phyloP scores from a whole-genome alignment of 1,140 invertebrate genomes.

The Metopolophium dirhodum region DNA sequence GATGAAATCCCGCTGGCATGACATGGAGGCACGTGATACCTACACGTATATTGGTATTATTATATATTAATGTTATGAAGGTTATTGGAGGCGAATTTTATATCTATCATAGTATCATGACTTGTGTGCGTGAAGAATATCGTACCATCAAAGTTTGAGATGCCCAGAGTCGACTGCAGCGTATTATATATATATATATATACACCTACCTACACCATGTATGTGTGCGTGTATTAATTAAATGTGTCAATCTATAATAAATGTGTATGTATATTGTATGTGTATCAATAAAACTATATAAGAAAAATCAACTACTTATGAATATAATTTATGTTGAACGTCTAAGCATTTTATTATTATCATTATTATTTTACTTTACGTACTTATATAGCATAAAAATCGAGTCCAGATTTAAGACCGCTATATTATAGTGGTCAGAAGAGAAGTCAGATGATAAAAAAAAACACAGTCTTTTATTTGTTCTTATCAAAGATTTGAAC shows the following conservation, averaged over 20 bases:
- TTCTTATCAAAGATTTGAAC: too few species aligned
- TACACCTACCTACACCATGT: not conserved
- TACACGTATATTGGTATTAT: not conserved
- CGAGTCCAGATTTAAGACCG: too few species aligned
- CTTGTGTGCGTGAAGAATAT: not conserved
- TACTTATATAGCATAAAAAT: too few species aligned
- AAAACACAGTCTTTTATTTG: too few species aligned
- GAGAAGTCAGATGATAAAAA: too few species aligned
- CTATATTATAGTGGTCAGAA: too few species aligned
- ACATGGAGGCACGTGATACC: not conserved
- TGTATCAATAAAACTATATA: slow-evolving; percentile 11
- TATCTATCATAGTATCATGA: not conserved
- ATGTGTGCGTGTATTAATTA: slow-evolving; percentile 5
- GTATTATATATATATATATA: not conserved
- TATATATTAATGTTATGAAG: not conserved
- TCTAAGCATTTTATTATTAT: not conserved
- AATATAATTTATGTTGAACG: not conserved
- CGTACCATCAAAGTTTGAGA: not conserved
- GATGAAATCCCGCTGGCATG: not conserved
- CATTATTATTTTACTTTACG: not conserved
- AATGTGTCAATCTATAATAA: not conserved
- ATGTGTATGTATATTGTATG: not conserved
- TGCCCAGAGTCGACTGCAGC: not conserved
- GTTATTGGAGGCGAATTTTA: not conserved
- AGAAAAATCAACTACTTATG: not conserved